phyloP scores from a whole-genome alignment of 2,797 vertebrate genomes.

The Centropyge bicolor region DNA sequence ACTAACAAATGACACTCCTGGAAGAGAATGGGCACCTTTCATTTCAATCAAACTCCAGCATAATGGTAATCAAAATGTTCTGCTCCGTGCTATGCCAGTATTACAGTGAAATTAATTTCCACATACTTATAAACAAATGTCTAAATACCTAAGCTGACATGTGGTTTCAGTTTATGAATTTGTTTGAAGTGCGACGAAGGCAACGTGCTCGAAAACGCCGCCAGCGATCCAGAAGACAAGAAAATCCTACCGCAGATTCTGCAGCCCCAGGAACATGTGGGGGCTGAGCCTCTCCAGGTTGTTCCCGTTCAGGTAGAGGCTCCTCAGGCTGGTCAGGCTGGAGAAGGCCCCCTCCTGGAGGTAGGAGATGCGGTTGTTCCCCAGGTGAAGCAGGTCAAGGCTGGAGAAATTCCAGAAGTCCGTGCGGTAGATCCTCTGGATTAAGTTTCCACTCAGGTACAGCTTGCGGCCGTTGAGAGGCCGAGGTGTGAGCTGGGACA shows the following conservation, averaged over 20 bases:
- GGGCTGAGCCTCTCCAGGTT: constrained; percentile 93
- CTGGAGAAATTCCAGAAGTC: constrained; percentile 98
- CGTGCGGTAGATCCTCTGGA: constrained; percentile 93
- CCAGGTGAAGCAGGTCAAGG: constrained; percentile 95
- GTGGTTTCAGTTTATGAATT: constrained; percentile 38
- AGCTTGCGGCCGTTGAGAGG: constrained; percentile 95
- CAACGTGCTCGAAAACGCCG: constrained; percentile 7
- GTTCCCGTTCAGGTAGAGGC: constrained; percentile 97
- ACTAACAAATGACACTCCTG: constrained; percentile 71
- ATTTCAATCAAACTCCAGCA: constrained; percentile 68
- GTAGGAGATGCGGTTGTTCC: constrained; percentile 96
- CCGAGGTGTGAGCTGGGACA: constrained; percentile 94
- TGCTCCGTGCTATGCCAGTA: constrained; percentile 34
- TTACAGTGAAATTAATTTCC: constrained; percentile 61
- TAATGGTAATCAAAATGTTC: constrained; percentile 68
- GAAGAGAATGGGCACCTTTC: constrained; percentile 68
- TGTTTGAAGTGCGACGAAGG: constrained; percentile 43
- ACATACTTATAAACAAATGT: constrained; percentile 56
- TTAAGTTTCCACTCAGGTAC: constrained; percentile 95
- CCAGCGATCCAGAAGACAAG: constrained; percentile 5
- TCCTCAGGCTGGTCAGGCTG: constrained; percentile 92
- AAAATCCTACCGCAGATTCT: constrained; percentile 86
- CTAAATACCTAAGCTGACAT: constrained; percentile 52
- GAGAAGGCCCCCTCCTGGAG: constrained; percentile 97
- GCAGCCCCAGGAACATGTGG: constrained; percentile 94